These are phyloP conservation scores for Xerus inauris DNA, from an alignment of 2,113 vertebrate species.

Conservation along the genomic window DNA sequence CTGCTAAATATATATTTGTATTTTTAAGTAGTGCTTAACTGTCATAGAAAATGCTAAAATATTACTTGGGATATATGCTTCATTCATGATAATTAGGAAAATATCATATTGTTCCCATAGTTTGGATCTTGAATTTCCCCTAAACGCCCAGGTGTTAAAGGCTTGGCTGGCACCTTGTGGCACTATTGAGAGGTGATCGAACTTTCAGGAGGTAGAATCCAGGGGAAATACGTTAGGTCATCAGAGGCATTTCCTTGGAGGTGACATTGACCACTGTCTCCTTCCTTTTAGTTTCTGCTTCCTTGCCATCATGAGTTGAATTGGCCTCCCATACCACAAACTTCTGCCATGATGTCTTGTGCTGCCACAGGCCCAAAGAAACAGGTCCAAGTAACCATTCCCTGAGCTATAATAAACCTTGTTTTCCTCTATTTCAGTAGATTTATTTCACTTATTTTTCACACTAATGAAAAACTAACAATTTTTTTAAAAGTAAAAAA, in stretches of 20 bases:
- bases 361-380: neutral
- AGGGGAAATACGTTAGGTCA: neutral
- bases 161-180: too few relatives aligned
- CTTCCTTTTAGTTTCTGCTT: neutral
- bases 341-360: neutral
- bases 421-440: neutral
- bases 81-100: neutral
- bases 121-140: neutral
- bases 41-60: neutral
- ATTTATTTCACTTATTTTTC: neutral
- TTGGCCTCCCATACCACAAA: neutral
- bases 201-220: neutral
- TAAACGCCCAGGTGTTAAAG: neutral
- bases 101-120: neutral
- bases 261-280: fast-evolving
- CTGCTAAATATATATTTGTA: neutral
- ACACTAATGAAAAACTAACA: neutral
- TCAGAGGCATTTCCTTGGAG: neutral
- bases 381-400: neutral
- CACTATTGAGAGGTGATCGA: neutral
- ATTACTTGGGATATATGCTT: neutral
- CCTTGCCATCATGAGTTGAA: neutral
- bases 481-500: neutral
- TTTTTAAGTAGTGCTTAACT: neutral
- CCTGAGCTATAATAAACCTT: neutral